Conservation (phyloP, 2,797 vertebrate species). For the Kryptolebias ocellatus region DNA sequence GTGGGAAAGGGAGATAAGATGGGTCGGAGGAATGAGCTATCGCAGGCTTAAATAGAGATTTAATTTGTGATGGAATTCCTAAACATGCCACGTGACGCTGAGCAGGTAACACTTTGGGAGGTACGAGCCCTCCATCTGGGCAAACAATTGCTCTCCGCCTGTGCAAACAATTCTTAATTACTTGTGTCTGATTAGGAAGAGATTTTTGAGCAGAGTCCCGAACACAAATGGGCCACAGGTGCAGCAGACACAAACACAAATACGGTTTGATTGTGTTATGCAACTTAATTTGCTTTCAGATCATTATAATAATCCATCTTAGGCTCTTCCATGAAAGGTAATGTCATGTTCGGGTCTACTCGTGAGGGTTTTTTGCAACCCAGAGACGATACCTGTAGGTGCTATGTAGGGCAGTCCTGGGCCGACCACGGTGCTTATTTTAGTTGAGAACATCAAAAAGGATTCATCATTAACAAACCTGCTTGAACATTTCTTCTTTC, state of each 20-base stretch:
- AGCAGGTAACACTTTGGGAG: constrained; percentile 66
- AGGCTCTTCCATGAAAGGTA: neutral
- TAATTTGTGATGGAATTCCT: constrained; percentile 74
- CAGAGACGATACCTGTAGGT: neutral
- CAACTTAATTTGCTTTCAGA: constrained; percentile 12
- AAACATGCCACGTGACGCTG: constrained; percentile 21
- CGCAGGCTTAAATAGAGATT: constrained; percentile 62
- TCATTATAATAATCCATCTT: constrained; percentile 8
- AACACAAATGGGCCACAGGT: constrained; percentile 66
- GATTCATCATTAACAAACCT: constrained; percentile 49
- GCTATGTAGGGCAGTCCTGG: constrained; percentile 27
- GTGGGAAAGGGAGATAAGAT: constrained; percentile 68
- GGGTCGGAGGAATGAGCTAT: constrained; percentile 67
- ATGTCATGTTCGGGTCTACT: neutral
- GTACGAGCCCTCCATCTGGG: constrained; percentile 61
- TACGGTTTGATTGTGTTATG: constrained; percentile 11
- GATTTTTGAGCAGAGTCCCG: constrained; percentile 58
- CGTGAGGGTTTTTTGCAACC: constrained; percentile 4
- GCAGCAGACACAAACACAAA: constrained; percentile 24
- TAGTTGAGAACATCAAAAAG: constrained; percentile 54
- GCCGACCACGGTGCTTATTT: constrained; percentile 14
- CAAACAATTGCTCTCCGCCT: constrained; percentile 71
- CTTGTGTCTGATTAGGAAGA: constrained; percentile 70
- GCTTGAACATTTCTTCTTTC: constrained; percentile 45
- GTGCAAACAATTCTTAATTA: constrained; percentile 80